A percentile compares a stretch with the other conserved stretches of the same genome.
Evolutionary conservation across 2,888 invertebrate species (phyloP).

Genomic region (Lepetodrilus schrolli): DNA sequence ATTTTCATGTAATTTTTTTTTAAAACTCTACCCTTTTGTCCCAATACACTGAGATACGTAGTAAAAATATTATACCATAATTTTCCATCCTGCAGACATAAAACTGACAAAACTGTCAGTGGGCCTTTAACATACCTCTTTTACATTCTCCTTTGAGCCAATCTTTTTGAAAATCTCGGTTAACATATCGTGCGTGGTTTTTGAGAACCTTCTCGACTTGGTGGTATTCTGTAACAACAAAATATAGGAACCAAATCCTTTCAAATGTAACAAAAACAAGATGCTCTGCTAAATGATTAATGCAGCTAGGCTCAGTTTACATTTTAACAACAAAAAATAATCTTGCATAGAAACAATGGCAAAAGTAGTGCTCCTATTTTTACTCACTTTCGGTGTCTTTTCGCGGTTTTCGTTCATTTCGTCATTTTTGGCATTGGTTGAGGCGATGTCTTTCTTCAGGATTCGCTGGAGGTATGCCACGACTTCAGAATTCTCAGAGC

Average conservation of each 20-base stretch:
- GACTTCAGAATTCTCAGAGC: slow-evolving; percentile 87
- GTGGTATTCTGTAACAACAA: slow-evolving; percentile 48
- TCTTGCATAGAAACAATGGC: no score
- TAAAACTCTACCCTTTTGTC: no score
- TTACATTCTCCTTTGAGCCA: slow-evolving; percentile 89
- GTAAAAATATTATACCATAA: no score
- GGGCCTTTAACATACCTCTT: slow-evolving; percentile 77
- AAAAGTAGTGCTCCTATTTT: no score
- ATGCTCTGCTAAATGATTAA: no score
- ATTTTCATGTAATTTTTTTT: no score
- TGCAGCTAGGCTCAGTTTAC: no score
- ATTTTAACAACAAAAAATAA: no score
- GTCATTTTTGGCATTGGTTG: slow-evolving; percentile 51
- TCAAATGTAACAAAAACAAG: background rate
- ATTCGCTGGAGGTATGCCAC: slow-evolving; percentile 85
- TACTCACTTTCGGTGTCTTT: slow-evolving; percentile 46
- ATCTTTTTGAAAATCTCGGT: slow-evolving; percentile 93
- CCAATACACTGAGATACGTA: no score
- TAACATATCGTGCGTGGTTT: slow-evolving; percentile 88
- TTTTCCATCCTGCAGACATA: no score
- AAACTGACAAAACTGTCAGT: no score
- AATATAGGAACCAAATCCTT: no score
- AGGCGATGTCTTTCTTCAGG: slow-evolving; percentile 54
- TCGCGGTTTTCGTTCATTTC: slow-evolving; percentile 47
- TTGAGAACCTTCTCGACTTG: slow-evolving; percentile 79